These are phyloP conservation scores for Hoplodrina blanda DNA, from an alignment of 2,888 invertebrate genomes.

Conservation along the genomic window DNA sequence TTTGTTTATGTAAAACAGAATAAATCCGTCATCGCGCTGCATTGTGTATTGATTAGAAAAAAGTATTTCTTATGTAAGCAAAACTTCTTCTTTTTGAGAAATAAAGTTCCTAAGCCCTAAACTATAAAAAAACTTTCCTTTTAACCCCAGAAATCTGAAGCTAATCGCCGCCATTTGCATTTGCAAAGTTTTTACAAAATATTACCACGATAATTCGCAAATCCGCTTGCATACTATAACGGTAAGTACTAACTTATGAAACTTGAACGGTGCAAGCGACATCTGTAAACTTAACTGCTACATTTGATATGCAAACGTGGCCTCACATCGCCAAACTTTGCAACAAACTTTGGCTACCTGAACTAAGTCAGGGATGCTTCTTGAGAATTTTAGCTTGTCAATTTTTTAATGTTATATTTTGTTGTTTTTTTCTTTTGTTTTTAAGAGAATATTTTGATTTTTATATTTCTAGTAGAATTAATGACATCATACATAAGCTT, in stretches of 20 bases:
- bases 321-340: constrained; percentile 64
- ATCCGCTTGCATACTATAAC: constrained; percentile 37
- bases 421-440: no score
- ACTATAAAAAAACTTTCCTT: neutral
- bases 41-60: no score
- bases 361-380: constrained; percentile 34
- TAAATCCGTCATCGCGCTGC: no score
- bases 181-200: constrained; percentile 6
- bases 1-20: no score
- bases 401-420: neutral
- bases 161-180: neutral
- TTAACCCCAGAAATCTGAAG: neutral
- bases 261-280: constrained; percentile 62
- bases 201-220: constrained; percentile 45
- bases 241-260: constrained; percentile 55
- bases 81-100: no score
- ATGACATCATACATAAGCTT: no score
- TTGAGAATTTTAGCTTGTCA: neutral
- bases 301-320: constrained; percentile 73
- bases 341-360: constrained; percentile 62
- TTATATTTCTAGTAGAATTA: no score
- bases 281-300: constrained; percentile 60
- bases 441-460: no score
- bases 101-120: neutral
- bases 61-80: no score